These are phyloP conservation scores for Cistogaster globosa DNA, from an alignment of 2,888 invertebrate species.

Conservation along the genomic window DNA sequence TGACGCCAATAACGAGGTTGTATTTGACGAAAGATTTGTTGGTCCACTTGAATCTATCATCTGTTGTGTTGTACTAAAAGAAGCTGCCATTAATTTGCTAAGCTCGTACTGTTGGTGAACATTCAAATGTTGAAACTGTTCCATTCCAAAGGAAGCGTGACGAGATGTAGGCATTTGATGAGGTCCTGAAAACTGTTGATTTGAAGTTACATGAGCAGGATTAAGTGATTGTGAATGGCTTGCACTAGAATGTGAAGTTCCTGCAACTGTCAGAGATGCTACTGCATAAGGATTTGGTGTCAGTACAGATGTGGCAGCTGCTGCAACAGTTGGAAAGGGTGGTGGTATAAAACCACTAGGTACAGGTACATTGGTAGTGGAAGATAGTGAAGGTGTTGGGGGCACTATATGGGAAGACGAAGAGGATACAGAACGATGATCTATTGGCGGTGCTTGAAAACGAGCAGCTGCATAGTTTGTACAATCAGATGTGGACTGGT, in stretches of 20 bases:
- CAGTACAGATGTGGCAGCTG: slow-evolving; percentile 76
- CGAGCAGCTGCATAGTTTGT: slow-evolving; percentile 73
- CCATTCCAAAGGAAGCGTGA: slow-evolving; percentile 73
- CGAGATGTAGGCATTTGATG: slow-evolving; percentile 52
- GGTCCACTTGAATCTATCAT: slow-evolving; percentile 50
- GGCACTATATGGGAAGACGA: slow-evolving; percentile 75
- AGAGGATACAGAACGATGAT: slow-evolving; percentile 73
- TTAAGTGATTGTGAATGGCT: slow-evolving; percentile 62
- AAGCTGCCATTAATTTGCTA: slow-evolving; percentile 76
- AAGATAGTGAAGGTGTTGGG: slow-evolving; percentile 58
- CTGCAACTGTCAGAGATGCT: slow-evolving; percentile 49
- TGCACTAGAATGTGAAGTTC: slow-evolving; percentile 24
- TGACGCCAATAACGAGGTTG: slow-evolving; percentile 24
- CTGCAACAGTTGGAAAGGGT: slow-evolving; percentile 74
- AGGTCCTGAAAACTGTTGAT: slow-evolving; percentile 65
- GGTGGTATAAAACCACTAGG: slow-evolving; percentile 79
- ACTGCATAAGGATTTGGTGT: slow-evolving; percentile 78
- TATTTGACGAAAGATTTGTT: slow-evolving; percentile 62
- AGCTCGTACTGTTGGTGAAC: slow-evolving; percentile 77
- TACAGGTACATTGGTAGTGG: slow-evolving; percentile 78
- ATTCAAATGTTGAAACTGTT: slow-evolving; percentile 74
- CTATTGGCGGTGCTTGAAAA: slow-evolving; percentile 78
- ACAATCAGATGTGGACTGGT: slow-evolving; percentile 53
- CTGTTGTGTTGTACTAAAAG: slow-evolving; percentile 53
- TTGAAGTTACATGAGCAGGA: slow-evolving; percentile 57